phyloP scores from a whole-genome alignment of 2,888 invertebrate genomes.

The Maniola hyperantus region DNA sequence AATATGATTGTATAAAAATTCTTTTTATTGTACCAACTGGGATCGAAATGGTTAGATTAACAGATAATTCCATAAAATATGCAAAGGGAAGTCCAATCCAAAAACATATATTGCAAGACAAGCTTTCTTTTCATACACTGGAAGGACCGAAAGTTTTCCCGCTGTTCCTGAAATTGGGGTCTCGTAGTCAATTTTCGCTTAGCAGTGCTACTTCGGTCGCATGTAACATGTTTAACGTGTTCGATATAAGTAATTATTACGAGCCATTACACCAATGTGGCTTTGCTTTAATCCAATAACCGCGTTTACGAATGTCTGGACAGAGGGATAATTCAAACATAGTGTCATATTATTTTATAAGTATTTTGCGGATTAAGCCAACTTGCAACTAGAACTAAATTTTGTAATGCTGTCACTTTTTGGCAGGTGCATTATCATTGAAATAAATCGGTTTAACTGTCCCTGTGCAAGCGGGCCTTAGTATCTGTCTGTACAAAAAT shows the following conservation, averaged over 20 bases:
- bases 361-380: background rate
- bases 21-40: too few species aligned
- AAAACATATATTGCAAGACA: background rate
- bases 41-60: too few species aligned
- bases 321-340: constrained; percentile 6
- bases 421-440: too few species aligned
- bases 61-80: too few species aligned
- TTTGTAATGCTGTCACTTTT: too few species aligned
- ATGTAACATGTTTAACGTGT: constrained; percentile 49
- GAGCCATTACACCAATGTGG: constrained; percentile 47
- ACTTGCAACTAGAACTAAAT: too few species aligned
- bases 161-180: constrained; percentile 35
- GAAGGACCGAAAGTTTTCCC: constrained; percentile 21
- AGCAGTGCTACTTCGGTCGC: constrained; percentile 47
- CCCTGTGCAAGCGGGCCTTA: too few species aligned
- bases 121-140: background rate
- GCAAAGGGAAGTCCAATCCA: background rate
- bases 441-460: too few species aligned
- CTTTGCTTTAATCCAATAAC: constrained; percentile 39
- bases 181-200: constrained; percentile 52
- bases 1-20: too few species aligned
- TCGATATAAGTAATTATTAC: constrained; percentile 49
- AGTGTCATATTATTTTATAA: background rate
- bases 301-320: constrained; percentile 1
- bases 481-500: too few species aligned